Base-by-base conservation (phyloP, 2,113 vertebrate genomes). In the Dryoscopus gambensis region DNA sequence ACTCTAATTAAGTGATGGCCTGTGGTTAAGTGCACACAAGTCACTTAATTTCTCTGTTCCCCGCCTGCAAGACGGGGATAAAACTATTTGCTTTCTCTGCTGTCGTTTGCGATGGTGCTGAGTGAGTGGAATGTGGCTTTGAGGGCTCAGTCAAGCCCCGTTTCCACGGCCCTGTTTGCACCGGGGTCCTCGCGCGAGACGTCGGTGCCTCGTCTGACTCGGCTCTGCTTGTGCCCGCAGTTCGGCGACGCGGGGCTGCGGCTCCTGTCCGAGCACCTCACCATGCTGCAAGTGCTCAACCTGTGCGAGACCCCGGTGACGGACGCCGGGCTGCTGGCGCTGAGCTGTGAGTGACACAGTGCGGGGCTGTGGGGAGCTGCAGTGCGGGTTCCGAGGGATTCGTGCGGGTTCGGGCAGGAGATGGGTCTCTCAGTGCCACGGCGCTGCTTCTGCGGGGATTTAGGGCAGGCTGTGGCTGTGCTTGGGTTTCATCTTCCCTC, bases 231-330 rank as follows among this genome's bases (percentile, higher is more conserved):
- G 67, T 8, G 5, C 55, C 79, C 46, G 2, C 96, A 99, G 99
- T 99, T 99, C 8, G 99, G 99, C 69, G 99, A 99, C 21, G 98
- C 99, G 1, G 99, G 99, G 75, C 95, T 99, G 95, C 98, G 99
- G 98, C 98, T 99, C 93, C 97, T 99, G 71, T 99, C 99, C 0
- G 99, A 99, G 94, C 99, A 99, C 96, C 98, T 99, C 98, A 99
- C 99, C 46, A 99, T 99, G 97, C 98, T 99, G 87, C 99, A 99
- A 98, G 99, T 99, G 94, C 98, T 99, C 95, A 99, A 99, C 98
- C 98, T 99, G 96, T 99, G 99, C 49, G 99, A 99, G 98, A 99
- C 99, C 1, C 99, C 99, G 0, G 99, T 99, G 69, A 99, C 99
- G 0, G 99, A 99, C 13, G 99, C 99, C 0, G 99, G 99, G 33